Base-by-base conservation (phyloP, 2,888 invertebrate genomes). In the Andrena haemorrhoa region DNA sequence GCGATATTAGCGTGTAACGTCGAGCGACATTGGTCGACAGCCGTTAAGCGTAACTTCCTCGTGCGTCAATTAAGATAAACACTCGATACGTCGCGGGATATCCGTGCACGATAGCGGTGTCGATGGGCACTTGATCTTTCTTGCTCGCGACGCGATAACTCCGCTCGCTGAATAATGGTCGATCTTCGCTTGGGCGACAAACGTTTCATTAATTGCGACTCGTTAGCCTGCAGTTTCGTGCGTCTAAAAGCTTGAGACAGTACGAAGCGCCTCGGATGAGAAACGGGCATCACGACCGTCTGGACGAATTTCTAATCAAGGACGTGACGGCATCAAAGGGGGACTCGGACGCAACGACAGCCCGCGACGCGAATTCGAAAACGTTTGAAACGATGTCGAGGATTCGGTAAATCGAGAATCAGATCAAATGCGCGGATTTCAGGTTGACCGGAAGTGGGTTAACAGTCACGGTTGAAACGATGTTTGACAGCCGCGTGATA, bases 61-160 rank as follows among this genome's bases (percentile, higher is more conserved):
- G 72, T 86, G 83, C 65, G 78, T 81, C 82, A 86, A 88, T 89
- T 88, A 86, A 84, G 88, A 90, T 90, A 90, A 88, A 33, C 2
- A 69, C 20, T 56, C 35, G 87, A 86, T 87, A 88, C 76, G 71
- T 61, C 66, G 60, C 82, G 82, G 89, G 86, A 90, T 86, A 83
- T 90, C 88, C 89, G 89, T 66, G n/a, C 5, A 47, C 63, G 82
- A 86, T 87, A 87, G 56, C 51, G 12, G 53, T 68, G 47, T 79
- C 66, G 75, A 79, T 83, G 75, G 70, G 56, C 78, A 20, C 64
- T 70, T 79, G 64, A 75, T 73, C 75, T 82, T 75, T 75, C 75
- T 63, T 20, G 35, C 35, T 58, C 33, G 23, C 56, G 26, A 8
- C n/a, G 49, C 53, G 72, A 82, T 72, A 83, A 72, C 31, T 72